Conservation (phyloP, 2,113 vertebrate species). For the human (Homo sapiens) region GRCh38 chr18:5628001-5628500, state of each 20-base stretch:
- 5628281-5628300: conserved; percentile 18
- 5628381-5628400: not conserved
- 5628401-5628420: not conserved
- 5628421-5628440: not conserved
- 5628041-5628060: not conserved
- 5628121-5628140: not conserved
- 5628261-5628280: conserved; percentile 31
- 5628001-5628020: not conserved
- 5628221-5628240: conserved; percentile 45
- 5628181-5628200: not conserved
- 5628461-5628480: not conserved
- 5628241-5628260: conserved; percentile 54
- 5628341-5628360: conserved; percentile 8
- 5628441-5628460: too few species aligned
- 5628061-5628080: too few species aligned
- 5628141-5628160: not conserved
- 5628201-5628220: not conserved
- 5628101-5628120: not conserved
- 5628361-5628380: not conserved
- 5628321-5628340: not conserved
- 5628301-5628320: conserved; percentile 33
- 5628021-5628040: not conserved
- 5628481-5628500: not conserved
- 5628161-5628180: not conserved
- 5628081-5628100: rapidly evolving